phyloP scores from a whole-genome alignment of 2,888 invertebrate species.

The Scaptomyza reducta region DNA sequence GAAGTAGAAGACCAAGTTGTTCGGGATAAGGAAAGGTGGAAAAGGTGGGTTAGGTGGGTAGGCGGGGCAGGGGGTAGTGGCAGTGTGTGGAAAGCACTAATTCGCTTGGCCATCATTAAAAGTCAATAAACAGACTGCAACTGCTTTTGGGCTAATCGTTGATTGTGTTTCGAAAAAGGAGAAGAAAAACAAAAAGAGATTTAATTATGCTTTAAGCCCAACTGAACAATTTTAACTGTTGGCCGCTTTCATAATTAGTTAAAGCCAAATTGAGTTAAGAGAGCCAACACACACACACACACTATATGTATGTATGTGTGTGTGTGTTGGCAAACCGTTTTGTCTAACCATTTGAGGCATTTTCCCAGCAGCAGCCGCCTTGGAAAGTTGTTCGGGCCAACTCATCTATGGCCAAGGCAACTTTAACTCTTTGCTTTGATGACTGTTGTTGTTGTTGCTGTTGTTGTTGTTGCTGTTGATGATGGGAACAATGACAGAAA shows the following conservation, averaged over 20 bases:
- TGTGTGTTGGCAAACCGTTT: conserved; percentile 48
- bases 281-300: conserved; percentile 2
- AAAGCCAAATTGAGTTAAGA: conserved; percentile 51
- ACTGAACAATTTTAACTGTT: conserved; percentile 14
- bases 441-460: conserved; percentile 15
- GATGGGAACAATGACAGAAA: conserved; percentile 61
- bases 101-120: conserved; percentile 69
- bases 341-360: conserved; percentile 68
- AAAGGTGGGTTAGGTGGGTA: too few relatives aligned
- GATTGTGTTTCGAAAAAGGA: conserved; percentile 4
- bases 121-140: conserved; percentile 69
- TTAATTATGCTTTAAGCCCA: conserved; percentile 51
- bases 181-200: too few relatives aligned
- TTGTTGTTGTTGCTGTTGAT: conserved; percentile 27
- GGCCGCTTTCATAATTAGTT: conserved; percentile 73
- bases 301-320: too few relatives aligned
- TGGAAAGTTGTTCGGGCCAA: conserved; percentile 58
- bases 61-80: too few relatives aligned
- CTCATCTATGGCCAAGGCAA: conserved; percentile 57
- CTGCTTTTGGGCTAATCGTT: conserved; percentile 53
- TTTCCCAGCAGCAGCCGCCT: conserved; percentile 63
- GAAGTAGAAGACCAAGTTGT: conserved; percentile 47
- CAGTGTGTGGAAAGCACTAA: conserved; percentile 31
- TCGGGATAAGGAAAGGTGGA: neutral
- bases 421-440: conserved; percentile 24